Evolutionary conservation across 2,797 vertebrate genomes (phyloP).

Genomic region (Eulemur albifrons): DNA sequence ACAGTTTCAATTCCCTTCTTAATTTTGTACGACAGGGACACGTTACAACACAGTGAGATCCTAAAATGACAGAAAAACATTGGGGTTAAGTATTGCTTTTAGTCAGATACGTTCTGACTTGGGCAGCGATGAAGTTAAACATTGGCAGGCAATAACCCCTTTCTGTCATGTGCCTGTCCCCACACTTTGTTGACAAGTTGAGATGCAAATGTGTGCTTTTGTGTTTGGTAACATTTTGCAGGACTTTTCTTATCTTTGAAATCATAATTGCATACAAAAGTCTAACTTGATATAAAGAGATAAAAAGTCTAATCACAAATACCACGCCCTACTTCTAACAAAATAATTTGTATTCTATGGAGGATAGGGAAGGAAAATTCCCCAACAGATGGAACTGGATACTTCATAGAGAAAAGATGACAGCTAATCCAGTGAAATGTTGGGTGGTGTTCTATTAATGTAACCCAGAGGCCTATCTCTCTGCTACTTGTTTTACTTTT

Average conservation of each 20-base stretch:
- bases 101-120: background rate
- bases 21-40: background rate
- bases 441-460: background rate
- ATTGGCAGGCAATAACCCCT: background rate
- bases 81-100: background rate
- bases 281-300: background rate
- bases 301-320: background rate
- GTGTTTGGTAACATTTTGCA: background rate
- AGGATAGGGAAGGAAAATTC: background rate
- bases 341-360: background rate
- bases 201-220: background rate
- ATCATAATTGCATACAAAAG: background rate
- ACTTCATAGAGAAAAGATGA: background rate
- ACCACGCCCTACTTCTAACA: background rate
- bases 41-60: background rate
- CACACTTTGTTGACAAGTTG: background rate
- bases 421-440: background rate
- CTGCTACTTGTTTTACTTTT: background rate
- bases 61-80: conserved; percentile 42
- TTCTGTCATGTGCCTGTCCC: background rate
- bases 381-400: background rate
- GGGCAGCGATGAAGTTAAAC: background rate
- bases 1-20: conserved; percentile 61
- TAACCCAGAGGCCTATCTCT: background rate
- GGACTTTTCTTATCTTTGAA: background rate